Conservation (phyloP, 1,140 invertebrate species). For the Drosophila hydei region DNA sequence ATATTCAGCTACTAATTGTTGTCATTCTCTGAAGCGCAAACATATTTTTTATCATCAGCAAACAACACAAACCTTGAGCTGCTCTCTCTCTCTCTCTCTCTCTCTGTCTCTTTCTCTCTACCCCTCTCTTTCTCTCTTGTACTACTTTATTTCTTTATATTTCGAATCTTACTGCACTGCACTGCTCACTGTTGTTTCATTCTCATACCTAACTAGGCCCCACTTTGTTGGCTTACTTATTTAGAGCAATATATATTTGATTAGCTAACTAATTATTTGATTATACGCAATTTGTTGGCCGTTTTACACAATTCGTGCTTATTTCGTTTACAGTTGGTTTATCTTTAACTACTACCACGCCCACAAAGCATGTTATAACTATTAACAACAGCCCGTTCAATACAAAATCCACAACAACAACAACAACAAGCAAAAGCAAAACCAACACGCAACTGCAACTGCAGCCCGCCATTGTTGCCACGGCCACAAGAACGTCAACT, state of each 20-base stretch:
- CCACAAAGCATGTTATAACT: constrained; percentile 80
- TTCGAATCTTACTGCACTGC: background rate
- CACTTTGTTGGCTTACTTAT: background rate
- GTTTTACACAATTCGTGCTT: constrained; percentile 72
- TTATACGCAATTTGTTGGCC: constrained; percentile 47
- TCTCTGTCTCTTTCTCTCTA: constrained; percentile 6
- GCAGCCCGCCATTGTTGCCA: constrained; percentile 50
- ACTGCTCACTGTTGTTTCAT: constrained; percentile 1
- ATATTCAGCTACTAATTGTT: constrained; percentile 58
- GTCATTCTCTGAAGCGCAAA: constrained; percentile 45
- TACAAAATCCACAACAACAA: constrained; percentile 28
- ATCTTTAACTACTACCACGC: constrained; percentile 69
- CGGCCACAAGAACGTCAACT: constrained; percentile 44
- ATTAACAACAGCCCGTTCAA: constrained; percentile 77
- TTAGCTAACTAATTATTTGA: constrained; percentile 34
- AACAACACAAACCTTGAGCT: constrained; percentile 23
- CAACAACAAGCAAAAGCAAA: constrained; percentile 34
- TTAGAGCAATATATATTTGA: background rate
- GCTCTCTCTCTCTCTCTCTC: constrained; percentile 11
- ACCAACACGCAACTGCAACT: constrained; percentile 35
- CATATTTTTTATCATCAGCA: constrained; percentile 46
- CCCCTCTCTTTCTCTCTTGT: constrained; percentile 5
- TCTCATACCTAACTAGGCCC: constrained; percentile 5
- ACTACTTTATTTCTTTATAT: constrained; percentile 1
- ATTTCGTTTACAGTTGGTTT: constrained; percentile 83